These are phyloP conservation scores for Noctua janthina DNA, from an alignment of 2,888 invertebrate species.

Conservation along the genomic window DNA sequence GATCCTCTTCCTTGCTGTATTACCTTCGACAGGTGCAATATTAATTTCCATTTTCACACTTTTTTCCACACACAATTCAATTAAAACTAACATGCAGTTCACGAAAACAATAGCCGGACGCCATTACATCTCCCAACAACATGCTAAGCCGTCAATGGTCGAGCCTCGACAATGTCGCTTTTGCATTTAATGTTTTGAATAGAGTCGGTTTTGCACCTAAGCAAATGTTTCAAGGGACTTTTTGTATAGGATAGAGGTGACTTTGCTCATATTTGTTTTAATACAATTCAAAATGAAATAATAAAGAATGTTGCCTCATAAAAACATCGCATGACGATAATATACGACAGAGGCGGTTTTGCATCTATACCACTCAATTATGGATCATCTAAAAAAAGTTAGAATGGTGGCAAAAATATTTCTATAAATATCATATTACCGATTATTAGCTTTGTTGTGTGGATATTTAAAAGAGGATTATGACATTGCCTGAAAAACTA, in stretches of 20 bases:
- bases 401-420: no score
- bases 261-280: not conserved
- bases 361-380: not conserved
- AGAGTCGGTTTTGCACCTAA: conserved; percentile 22
- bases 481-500: no score
- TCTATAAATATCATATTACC: no score
- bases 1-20: conserved; percentile 11
- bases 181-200: conserved; percentile 28
- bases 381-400: no score
- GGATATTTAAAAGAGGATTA: no score
- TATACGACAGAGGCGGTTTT: conserved; percentile 12
- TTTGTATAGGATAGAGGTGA: conserved; percentile 8
- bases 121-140: not conserved
- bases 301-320: conserved; percentile 4
- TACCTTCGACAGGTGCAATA: conserved; percentile 15
- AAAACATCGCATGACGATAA: conserved; percentile 22
- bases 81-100: conserved; percentile 13
- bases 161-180: conserved; percentile 36
- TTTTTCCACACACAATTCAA: conserved; percentile 6
- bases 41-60: conserved; percentile 19
- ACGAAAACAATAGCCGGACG: not conserved
- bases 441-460: no score
- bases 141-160: conserved; percentile 41
- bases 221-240: conserved; percentile 1
- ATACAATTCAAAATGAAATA: conserved; percentile 1